These are phyloP conservation scores for Clitarchus hookeri DNA, from an alignment of 2,888 invertebrate genomes.

Conservation along the genomic window DNA sequence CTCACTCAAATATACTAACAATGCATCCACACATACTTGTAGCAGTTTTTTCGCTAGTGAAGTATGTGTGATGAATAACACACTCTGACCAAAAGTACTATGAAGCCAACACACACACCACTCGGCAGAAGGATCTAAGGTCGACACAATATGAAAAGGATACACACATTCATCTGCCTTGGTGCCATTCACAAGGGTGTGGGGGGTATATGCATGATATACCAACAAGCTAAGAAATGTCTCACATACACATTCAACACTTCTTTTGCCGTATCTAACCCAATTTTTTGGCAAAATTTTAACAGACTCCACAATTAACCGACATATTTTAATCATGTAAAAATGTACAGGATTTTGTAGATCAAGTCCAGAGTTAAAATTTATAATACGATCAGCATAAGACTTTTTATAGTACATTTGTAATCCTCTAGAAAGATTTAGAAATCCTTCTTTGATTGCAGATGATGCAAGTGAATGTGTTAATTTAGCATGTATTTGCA, in stretches of 20 bases:
- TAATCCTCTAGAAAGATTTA: slow-evolving; percentile 34
- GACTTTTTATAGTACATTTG: slow-evolving; percentile 27
- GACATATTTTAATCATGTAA: slow-evolving; percentile 29
- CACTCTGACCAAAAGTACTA: slow-evolving; percentile 29
- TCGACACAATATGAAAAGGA: slow-evolving; percentile 36
- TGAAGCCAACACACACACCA: slow-evolving; percentile 37
- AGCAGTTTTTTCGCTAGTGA: slow-evolving; percentile 24
- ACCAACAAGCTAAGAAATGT: slow-evolving; percentile 34
- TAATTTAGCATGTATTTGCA: slow-evolving; percentile 38
- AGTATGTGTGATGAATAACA: slow-evolving; percentile 29
- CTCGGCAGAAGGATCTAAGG: slow-evolving; percentile 36
- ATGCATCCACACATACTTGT: slow-evolving; percentile 19
- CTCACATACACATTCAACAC: slow-evolving; percentile 33
- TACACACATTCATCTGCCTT: slow-evolving; percentile 10
- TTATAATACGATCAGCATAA: not conserved
- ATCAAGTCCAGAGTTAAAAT: slow-evolving; percentile 28
- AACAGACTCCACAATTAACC: slow-evolving; percentile 34
- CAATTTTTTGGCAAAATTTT: slow-evolving; percentile 35
- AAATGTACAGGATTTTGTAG: slow-evolving; percentile 24
- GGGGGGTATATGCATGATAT: slow-evolving; percentile 21
- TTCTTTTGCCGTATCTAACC: slow-evolving; percentile 34
- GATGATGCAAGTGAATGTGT: slow-evolving; percentile 28
- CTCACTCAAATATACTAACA: not conserved
- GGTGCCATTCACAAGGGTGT: not conserved
- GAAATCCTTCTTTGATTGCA: slow-evolving; percentile 37